A percentile compares a stretch with the other conserved stretches of the same genome.
Conservation (phyloP, 2,888 invertebrate genomes). For the Oxystoma pomonae region DNA sequence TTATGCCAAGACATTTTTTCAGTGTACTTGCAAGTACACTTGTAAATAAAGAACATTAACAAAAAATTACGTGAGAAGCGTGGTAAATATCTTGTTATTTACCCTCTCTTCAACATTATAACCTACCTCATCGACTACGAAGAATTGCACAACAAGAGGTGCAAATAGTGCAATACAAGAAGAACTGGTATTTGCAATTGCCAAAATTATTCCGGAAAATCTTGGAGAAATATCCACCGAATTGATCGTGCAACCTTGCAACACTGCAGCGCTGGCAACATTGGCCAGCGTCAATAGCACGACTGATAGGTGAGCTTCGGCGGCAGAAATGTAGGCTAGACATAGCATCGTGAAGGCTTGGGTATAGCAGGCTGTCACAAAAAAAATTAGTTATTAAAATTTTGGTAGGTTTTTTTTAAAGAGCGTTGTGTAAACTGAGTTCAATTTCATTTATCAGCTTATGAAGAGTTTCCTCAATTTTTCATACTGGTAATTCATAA, state of each 20-base stretch:
- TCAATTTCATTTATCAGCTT: too few relatives aligned
- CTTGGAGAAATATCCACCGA: constrained; percentile 81
- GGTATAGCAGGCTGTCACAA: not conserved
- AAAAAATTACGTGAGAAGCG: too few relatives aligned
- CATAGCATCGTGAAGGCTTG: not conserved
- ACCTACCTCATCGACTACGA: constrained; percentile 18
- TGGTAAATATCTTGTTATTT: too few relatives aligned
- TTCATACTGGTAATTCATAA: too few relatives aligned
- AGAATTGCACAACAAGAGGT: constrained; percentile 20
- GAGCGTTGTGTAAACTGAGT: too few relatives aligned
- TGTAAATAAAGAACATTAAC: too few relatives aligned
- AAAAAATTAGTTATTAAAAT: not conserved
- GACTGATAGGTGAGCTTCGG: constrained; percentile 8
- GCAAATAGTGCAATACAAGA: constrained; percentile 16
- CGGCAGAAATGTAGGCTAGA: constrained; percentile 6
- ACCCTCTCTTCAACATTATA: too few relatives aligned
- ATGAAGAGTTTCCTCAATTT: too few relatives aligned
- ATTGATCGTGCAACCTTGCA: constrained; percentile 53
- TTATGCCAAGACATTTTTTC: too few relatives aligned
- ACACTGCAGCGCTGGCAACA: constrained; percentile 6
- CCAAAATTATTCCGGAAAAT: constrained; percentile 76
- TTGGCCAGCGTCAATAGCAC: constrained; percentile 15
- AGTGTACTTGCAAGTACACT: too few relatives aligned
- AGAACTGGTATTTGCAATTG: constrained; percentile 69
- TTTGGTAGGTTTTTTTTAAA: too few relatives aligned